phyloP scores from a whole-genome alignment of 2,888 invertebrate genomes.

The Axea sp. region DNA sequence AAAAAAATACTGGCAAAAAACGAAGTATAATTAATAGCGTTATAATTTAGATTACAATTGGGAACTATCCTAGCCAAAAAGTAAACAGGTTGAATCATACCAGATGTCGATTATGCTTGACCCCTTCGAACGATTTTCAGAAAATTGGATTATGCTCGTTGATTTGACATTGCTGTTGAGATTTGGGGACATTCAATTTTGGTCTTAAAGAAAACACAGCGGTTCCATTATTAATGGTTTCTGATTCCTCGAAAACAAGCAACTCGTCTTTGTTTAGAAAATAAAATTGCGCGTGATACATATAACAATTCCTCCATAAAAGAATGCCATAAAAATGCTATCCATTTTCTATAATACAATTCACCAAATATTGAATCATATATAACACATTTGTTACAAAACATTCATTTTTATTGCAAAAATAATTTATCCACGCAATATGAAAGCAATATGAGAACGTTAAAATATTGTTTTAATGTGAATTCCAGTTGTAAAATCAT shows the following conservation, averaged over 20 bases:
- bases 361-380: too few relatives aligned
- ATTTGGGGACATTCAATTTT: constrained; percentile 42
- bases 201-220: constrained; percentile 1
- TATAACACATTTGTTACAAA: too few relatives aligned
- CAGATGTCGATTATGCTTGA: constrained; percentile 42
- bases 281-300: constrained; percentile 15
- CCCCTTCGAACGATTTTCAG: constrained; percentile 45
- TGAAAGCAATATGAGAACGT: too few relatives aligned
- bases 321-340: too few relatives aligned
- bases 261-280: constrained; percentile 31
- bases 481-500: too few relatives aligned
- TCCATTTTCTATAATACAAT: too few relatives aligned
- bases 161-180: constrained; percentile 28
- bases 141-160: constrained; percentile 50
- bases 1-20: too few relatives aligned
- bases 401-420: too few relatives aligned
- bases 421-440: too few relatives aligned
- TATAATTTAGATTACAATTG: constrained; percentile 12
- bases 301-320: too few relatives aligned
- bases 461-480: too few relatives aligned
- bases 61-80: constrained; percentile 8
- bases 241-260: constrained; percentile 35
- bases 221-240: constrained; percentile 39
- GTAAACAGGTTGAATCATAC: constrained; percentile 42
- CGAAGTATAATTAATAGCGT: constrained; percentile 19